Conservation (phyloP, 2,113 vertebrate species). For the Merops nubicus region DNA sequence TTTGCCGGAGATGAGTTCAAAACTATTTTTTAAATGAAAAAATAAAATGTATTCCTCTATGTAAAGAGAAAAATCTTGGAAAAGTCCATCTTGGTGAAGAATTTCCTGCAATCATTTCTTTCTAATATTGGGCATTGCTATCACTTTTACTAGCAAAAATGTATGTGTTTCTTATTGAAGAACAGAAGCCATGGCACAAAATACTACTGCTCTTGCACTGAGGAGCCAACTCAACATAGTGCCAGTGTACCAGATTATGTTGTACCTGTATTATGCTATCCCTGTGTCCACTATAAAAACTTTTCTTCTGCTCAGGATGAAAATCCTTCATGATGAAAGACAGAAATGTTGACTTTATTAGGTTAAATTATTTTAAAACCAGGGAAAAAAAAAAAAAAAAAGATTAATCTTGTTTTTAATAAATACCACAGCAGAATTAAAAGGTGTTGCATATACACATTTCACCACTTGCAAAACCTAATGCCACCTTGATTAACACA, state of each 20-base stretch:
- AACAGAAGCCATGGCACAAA: not conserved
- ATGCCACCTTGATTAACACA: conserved; percentile 51
- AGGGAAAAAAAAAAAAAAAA: too few relatives aligned
- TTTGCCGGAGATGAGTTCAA: not conserved
- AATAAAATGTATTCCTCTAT: not conserved
- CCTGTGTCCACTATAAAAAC: not conserved
- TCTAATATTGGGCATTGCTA: not conserved
- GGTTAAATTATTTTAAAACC: not conserved
- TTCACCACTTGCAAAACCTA: conserved; percentile 2
- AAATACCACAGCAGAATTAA: not conserved
- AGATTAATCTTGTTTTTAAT: not conserved
- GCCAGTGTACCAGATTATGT: not conserved
- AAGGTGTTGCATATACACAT: not conserved
- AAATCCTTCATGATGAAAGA: not conserved
- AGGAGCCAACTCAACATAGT: not conserved
- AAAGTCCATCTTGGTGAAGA: not conserved
- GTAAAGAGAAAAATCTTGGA: not conserved
- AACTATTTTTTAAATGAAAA: not conserved
- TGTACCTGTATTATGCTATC: too few relatives aligned
- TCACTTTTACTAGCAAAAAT: not conserved
- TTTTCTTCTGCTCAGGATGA: not conserved
- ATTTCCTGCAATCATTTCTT: not conserved
- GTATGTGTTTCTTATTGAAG: not conserved
- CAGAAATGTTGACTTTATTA: not conserved
- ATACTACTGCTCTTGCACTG: not conserved